Conservation (phyloP, 1,140 invertebrate genomes). For the Metopolophium dirhodum region DNA sequence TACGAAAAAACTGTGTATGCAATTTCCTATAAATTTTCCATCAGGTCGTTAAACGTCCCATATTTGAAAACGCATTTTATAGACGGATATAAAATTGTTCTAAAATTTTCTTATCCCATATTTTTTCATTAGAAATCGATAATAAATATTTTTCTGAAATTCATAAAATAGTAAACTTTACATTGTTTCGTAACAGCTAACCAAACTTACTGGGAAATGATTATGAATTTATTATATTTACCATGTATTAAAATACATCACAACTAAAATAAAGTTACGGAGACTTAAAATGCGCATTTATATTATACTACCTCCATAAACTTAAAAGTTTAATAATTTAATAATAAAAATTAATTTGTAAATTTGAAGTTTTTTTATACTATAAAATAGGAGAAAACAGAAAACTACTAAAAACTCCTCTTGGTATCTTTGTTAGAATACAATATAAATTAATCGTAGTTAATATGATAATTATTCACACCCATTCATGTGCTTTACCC, state of each 20-base stretch:
- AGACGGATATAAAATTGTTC: not conserved
- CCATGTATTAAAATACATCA: not conserved
- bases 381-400: not conserved
- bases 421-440: not conserved
- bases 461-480: not conserved
- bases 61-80: not conserved
- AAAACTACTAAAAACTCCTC: not conserved
- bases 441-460: constrained; percentile 1
- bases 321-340: not conserved
- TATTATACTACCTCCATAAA: not conserved
- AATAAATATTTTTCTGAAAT: not conserved
- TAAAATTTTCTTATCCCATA: not conserved
- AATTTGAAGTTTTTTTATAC: not conserved
- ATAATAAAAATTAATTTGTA: not conserved
- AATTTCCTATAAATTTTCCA: not conserved
- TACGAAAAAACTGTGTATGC: not conserved
- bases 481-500: not conserved
- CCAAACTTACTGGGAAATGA: not conserved
- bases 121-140: not conserved
- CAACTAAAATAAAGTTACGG: not conserved
- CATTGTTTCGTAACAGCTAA: not conserved
- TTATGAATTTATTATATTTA: not conserved
- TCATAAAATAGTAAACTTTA: not conserved
- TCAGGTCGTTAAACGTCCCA: not conserved
- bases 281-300: not conserved